Conservation (phyloP, 53 echinoderm and acorn worm genomes). For the Echinarachnius parma region DNA sequence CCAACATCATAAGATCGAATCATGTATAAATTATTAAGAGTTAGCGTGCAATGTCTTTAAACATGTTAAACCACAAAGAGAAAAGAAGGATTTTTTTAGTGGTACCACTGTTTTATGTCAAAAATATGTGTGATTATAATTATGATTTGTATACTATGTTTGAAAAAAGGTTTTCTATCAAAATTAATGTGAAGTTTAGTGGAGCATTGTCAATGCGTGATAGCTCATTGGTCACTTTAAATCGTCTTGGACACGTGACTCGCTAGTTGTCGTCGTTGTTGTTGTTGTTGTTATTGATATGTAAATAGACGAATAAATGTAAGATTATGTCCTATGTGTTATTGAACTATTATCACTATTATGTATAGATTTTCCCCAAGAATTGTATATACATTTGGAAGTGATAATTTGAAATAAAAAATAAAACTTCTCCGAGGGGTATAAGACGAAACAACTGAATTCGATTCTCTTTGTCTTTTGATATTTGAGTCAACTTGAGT, state of each 20-base stretch:
- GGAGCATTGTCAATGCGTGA: not conserved
- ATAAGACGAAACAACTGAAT: conserved; percentile 8
- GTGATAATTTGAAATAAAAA: conserved; percentile 51
- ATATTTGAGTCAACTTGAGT: not conserved
- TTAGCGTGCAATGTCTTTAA: too few species aligned
- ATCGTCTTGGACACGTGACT: conserved; percentile 27
- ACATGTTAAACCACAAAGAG: too few species aligned
- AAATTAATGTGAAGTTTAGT: too few species aligned
- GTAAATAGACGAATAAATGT: conserved; percentile 20
- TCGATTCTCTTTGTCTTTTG: too few species aligned
- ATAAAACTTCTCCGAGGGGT: conserved; percentile 41
- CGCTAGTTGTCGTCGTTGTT: not conserved
- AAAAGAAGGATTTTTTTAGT: too few species aligned
- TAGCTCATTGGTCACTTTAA: not conserved
- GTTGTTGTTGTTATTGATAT: conserved; percentile 4
- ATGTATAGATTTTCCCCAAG: conserved; percentile 44
- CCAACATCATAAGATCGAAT: too few species aligned
- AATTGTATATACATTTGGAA: conserved; percentile 49
- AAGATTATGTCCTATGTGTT: conserved; percentile 18
- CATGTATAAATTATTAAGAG: too few species aligned
- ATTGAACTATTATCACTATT: conserved; percentile 34
- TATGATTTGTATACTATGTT: too few species aligned
- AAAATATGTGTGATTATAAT: too few species aligned
- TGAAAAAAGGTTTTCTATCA: too few species aligned
- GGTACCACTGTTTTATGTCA: too few species aligned